A percentile compares a stretch with the other conserved stretches of the same genome.
Conservation (phyloP, 2,113 vertebrate species). For the Melanocharis versteri region DNA sequence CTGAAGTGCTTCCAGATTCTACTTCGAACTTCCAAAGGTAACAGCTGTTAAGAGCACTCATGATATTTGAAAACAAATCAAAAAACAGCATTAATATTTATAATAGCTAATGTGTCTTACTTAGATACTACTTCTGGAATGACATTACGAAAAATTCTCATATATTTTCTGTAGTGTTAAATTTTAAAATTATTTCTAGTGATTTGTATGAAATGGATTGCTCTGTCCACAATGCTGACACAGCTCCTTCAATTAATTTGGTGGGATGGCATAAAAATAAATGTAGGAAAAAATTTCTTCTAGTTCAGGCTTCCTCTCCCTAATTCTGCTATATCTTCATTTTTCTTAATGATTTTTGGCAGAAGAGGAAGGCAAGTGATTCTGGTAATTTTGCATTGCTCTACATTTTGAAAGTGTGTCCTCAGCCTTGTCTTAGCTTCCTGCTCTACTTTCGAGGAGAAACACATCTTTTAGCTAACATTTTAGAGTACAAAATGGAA, state of each 20-base stretch:
- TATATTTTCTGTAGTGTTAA: not conserved
- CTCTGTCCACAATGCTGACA: not conserved
- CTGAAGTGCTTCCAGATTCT: not conserved
- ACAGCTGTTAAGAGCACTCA: not conserved
- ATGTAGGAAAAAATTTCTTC: not conserved
- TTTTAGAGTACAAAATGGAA: not conserved
- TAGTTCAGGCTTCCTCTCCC: not conserved
- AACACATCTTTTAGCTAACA: not conserved
- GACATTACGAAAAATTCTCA: not conserved
- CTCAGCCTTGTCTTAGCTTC: not conserved
- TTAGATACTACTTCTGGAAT: not conserved
- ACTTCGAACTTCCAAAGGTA: not conserved
- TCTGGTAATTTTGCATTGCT: not conserved
- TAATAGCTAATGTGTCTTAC: not conserved
- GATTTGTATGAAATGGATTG: not conserved
- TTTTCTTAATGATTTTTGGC: slow-evolving; percentile 6
- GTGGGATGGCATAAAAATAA: not conserved
- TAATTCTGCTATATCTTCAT: not conserved
- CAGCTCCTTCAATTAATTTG: not conserved
- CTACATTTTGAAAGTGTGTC: not conserved
- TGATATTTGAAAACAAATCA: not conserved
- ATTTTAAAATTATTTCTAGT: not conserved
- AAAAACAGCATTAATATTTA: not conserved
- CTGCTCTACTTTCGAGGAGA: not conserved
- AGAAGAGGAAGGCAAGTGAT: not conserved